These are phyloP conservation scores for Phenganax marumi DNA, from an alignment of 92 coral and sea anemone species.

Conservation along the genomic window DNA sequence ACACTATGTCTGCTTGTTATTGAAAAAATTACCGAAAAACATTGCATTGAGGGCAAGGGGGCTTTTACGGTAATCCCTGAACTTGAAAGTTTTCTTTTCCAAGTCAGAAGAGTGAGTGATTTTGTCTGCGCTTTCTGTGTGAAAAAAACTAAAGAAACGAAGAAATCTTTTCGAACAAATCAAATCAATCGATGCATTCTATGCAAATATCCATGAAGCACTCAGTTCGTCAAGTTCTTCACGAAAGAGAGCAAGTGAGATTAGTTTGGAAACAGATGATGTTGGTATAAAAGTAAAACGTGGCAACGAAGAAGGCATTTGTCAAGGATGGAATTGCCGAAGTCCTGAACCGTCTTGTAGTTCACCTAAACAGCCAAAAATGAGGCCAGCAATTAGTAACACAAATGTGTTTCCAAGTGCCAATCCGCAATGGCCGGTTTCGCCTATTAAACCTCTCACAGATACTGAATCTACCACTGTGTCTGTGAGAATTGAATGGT, in stretches of 20 bases:
- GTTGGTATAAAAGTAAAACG: not conserved
- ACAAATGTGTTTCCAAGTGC: not conserved
- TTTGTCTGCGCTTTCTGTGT: conserved; percentile 32
- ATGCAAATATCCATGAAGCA: not conserved
- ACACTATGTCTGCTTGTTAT: not conserved
- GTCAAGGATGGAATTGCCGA: not conserved
- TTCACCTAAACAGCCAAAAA: not conserved
- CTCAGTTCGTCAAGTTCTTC: not conserved
- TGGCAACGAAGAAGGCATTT: not conserved
- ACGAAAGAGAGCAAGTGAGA: not conserved
- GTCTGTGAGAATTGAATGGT: conserved; percentile 50
- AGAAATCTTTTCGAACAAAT: conserved; percentile 10
- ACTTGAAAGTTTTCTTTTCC: not conserved
- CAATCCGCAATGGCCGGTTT: conserved; percentile 4
- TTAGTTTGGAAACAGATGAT: not conserved
- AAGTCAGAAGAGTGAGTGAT: conserved; percentile 13
- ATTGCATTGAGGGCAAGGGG: not conserved
- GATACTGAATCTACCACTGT: conserved; percentile 40
- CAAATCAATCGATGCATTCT: conserved; percentile 5
- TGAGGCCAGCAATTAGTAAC: not conserved
- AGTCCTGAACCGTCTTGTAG: not conserved
- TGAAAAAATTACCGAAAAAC: not conserved
- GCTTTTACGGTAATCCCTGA: not conserved
- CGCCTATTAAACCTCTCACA: not conserved
- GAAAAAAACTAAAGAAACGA: conserved; percentile 41